These are phyloP conservation scores for Orchesellides sinensis DNA, from an alignment of 2,888 invertebrate species.

Conservation along the genomic window DNA sequence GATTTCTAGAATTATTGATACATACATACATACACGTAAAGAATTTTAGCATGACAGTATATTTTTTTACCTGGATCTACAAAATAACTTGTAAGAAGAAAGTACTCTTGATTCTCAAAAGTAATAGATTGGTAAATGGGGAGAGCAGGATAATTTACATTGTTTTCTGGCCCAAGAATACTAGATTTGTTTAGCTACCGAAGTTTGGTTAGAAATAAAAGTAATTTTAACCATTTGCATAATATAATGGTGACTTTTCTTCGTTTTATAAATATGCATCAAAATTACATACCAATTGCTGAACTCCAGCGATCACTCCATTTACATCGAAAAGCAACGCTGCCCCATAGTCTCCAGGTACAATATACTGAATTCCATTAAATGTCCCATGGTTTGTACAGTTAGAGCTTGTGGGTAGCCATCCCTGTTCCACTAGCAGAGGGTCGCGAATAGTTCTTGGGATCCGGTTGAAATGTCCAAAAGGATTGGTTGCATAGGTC, in stretches of 20 bases:
- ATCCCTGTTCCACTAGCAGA: slow-evolving; percentile 7
- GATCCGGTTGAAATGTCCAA: slow-evolving; percentile 12
- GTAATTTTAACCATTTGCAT: too few relatives aligned
- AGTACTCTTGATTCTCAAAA: slow-evolving; percentile 42
- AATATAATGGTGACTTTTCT: too few relatives aligned
- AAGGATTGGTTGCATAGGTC: background rate
- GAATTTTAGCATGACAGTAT: too few relatives aligned
- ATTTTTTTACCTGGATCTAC: slow-evolving; percentile 70
- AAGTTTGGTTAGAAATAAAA: too few relatives aligned
- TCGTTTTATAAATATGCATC: too few relatives aligned
- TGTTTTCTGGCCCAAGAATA: slow-evolving; percentile 42
- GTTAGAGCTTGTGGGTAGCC: slow-evolving; percentile 5
- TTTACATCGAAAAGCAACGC: slow-evolving; percentile 64
- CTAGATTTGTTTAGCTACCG: slow-evolving; percentile 27
- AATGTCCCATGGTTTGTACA: slow-evolving; percentile 55
- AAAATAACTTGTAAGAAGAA: slow-evolving; percentile 68
- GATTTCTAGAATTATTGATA: too few relatives aligned
- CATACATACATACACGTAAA: too few relatives aligned
- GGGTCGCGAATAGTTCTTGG: slow-evolving; percentile 33
- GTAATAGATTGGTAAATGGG: slow-evolving; percentile 66
- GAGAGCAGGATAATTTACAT: slow-evolving; percentile 56
- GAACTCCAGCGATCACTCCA: slow-evolving; percentile 70
- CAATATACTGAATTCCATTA: slow-evolving; percentile 57
- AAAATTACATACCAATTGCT: slow-evolving; percentile 67
- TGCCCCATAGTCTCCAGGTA: slow-evolving; percentile 49